phyloP scores from a whole-genome alignment of 2,113 vertebrate genomes.

The Crotalus viridis region DNA sequence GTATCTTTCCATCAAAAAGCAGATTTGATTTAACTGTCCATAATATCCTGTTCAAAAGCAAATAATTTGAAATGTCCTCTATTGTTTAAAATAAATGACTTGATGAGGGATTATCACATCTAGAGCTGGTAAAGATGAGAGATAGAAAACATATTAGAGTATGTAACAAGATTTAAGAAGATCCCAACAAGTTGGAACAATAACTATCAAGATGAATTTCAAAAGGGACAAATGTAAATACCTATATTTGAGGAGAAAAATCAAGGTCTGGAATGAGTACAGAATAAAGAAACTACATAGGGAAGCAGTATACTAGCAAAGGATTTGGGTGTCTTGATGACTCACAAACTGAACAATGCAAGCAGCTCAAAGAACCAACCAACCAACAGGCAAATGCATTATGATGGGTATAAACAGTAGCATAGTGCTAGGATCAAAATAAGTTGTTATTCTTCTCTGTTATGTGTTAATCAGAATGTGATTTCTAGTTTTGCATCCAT shows the following conservation, averaged over 20 bases:
- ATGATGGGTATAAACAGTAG: background rate
- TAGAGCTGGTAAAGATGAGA: background rate
- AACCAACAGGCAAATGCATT: background rate
- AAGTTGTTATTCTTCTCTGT: background rate
- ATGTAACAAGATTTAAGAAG: background rate
- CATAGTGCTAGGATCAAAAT: background rate
- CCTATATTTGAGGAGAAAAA: background rate
- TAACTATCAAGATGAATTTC: background rate
- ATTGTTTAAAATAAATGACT: background rate
- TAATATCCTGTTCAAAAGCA: background rate
- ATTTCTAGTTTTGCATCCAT: background rate
- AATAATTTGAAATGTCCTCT: background rate
- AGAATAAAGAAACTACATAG: background rate
- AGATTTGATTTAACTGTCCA: background rate
- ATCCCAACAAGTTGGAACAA: background rate
- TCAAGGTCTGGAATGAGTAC: background rate
- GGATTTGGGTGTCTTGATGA: background rate
- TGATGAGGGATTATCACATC: background rate
- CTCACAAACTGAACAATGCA: background rate
- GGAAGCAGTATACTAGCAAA: background rate
- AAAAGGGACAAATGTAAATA: background rate
- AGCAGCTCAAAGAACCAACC: background rate
- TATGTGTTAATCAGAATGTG: background rate
- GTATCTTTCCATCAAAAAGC: background rate
- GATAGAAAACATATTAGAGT: background rate